Evolutionary conservation across 1,140 invertebrate species (phyloP).

Genomic region (Calephelis nemesis): DNA sequence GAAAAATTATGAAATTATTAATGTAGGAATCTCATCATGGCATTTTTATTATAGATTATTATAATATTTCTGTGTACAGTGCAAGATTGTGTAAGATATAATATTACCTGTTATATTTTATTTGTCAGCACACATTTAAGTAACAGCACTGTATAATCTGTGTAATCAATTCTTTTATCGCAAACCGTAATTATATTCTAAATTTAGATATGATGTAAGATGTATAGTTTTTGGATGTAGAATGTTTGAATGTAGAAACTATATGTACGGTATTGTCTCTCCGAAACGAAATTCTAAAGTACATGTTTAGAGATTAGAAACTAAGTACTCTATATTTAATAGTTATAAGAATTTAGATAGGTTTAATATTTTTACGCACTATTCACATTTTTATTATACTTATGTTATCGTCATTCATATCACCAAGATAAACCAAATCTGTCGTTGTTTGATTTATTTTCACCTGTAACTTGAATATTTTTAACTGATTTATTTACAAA

Average conservation of each 20-base stretch:
- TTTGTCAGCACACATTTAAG: conserved; percentile 38
- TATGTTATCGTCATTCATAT: conserved; percentile 8
- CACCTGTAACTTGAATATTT: no score
- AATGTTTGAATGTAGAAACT: conserved; percentile 44
- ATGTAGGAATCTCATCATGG: conserved; percentile 24
- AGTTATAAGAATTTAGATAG: conserved; percentile 23
- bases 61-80: conserved; percentile 9
- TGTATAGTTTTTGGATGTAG: conserved; percentile 29
- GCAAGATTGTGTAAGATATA: not conserved
- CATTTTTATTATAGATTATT: conserved; percentile 1
- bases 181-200: conserved; percentile 41
- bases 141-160: conserved; percentile 38
- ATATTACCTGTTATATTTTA: conserved; percentile 8
- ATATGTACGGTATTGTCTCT: conserved; percentile 41
- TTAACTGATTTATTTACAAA: no score
- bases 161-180: conserved; percentile 43
- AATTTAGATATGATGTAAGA: conserved; percentile 23
- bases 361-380: conserved; percentile 19
- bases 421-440: not conserved
- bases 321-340: conserved; percentile 41
- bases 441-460: conserved; percentile 1
- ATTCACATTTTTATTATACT: not conserved
- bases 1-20: conserved; percentile 6
- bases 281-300: conserved; percentile 76
- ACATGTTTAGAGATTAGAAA: conserved; percentile 58